These are phyloP conservation scores for Strigamia transsilvanica DNA, from an alignment of 2,888 invertebrate species.

Conservation along the genomic window DNA sequence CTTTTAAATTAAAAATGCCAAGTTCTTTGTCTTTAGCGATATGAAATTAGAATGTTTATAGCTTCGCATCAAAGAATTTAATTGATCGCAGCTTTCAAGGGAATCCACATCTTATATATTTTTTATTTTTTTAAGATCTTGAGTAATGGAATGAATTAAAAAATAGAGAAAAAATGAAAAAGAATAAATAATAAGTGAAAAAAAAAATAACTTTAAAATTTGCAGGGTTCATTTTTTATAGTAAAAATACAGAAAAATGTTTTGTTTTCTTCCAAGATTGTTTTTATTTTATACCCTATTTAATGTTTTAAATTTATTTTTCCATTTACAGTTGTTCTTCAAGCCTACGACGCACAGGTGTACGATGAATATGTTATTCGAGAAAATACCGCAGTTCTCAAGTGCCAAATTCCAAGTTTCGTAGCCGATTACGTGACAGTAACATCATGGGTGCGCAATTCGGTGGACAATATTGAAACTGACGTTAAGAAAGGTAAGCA, in stretches of 20 bases:
- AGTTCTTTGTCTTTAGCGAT: not conserved
- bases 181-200: too few relatives aligned
- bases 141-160: not conserved
- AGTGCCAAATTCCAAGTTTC: conserved; percentile 65
- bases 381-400: conserved; percentile 64
- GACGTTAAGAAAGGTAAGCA: conserved; percentile 49
- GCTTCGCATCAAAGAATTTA: conserved; percentile 4
- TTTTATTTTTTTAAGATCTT: not conserved
- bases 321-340: conserved; percentile 57
- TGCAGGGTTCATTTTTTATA: too few relatives aligned
- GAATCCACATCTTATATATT: not conserved
- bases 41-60: conserved; percentile 24
- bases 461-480: conserved; percentile 49
- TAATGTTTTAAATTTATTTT: not conserved
- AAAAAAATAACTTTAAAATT: too few relatives aligned
- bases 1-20: conserved; percentile 44
- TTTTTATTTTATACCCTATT: not conserved
- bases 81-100: conserved; percentile 30
- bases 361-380: conserved; percentile 63
- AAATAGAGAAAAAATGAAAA: not conserved
- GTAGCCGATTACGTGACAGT: conserved; percentile 65
- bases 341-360: conserved; percentile 62
- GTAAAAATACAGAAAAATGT: not conserved
- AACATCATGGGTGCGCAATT: conserved; percentile 61
- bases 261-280: too few relatives aligned